phyloP scores from a whole-genome alignment of 2,113 vertebrate species.

The Oxygymnocypris stewartii region DNA sequence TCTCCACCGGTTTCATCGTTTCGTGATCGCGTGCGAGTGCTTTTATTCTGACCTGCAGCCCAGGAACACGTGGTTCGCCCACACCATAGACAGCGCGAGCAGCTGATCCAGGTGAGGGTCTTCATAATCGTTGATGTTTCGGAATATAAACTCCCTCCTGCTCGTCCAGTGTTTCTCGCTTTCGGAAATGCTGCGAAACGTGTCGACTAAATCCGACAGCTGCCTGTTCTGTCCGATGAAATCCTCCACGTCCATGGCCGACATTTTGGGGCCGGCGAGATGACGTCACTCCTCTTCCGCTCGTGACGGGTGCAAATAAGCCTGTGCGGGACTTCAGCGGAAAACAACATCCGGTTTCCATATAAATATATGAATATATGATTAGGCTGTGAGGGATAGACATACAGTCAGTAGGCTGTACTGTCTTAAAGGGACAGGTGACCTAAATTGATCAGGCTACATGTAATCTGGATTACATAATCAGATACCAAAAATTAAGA shows the following conservation, averaged over 20 bases:
- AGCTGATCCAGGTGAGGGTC: conserved; percentile 75
- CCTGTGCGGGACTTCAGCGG: no score
- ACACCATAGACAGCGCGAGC: conserved; percentile 87
- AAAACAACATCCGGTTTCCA: no score
- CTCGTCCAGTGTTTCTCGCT: conserved; percentile 85
- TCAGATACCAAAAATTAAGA: no score
- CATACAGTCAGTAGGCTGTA: no score
- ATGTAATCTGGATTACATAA: no score
- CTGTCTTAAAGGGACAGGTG: not conserved
- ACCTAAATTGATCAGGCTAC: no score
- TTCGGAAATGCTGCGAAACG: conserved; percentile 80
- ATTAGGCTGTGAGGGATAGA: not conserved
- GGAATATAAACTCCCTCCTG: conserved; percentile 80
- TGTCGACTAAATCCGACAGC: conserved; percentile 73
- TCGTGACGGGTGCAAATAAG: not conserved
- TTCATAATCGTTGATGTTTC: conserved; percentile 76
- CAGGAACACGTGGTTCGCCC: conserved; percentile 87
- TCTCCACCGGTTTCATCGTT: not conserved
- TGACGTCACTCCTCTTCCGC: not conserved
- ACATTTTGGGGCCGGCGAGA: not conserved
- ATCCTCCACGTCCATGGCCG: conserved; percentile 67
- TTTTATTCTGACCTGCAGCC: conserved; percentile 78
- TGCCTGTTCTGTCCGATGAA: conserved; percentile 75
- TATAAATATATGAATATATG: no score
- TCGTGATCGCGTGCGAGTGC: no score